Percentiles rank a stretch among this genome's conserved stretches.
Conservation (phyloP, 2,797 vertebrate species). For the Lutjanus campechanus region DNA sequence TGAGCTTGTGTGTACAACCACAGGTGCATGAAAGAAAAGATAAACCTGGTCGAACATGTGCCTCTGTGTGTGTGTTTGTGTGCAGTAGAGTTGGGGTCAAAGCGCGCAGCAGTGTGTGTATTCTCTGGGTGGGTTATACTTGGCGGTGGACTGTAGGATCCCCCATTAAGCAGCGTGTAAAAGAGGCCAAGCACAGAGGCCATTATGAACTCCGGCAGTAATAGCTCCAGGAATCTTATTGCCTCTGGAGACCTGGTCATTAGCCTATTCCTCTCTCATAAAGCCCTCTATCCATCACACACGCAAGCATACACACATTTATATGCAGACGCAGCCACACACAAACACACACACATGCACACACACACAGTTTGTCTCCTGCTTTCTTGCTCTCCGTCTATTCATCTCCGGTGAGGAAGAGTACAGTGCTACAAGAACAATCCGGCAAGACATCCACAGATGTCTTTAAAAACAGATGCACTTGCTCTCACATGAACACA, state of each 20-base stretch:
- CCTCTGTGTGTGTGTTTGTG: conserved; percentile 23
- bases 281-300: conserved; percentile 84
- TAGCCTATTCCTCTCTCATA: conserved; percentile 77
- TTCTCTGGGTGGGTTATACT: conserved; percentile 66
- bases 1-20: conserved; percentile 36
- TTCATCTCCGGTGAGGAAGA: conserved; percentile 49
- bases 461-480: conserved; percentile 67
- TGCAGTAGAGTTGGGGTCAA: conserved; percentile 50
- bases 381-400: conserved; percentile 40
- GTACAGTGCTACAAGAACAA: conserved; percentile 50
- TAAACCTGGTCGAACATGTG: conserved; percentile 48
- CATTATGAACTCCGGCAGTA: conserved; percentile 81
- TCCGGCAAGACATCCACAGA: conserved; percentile 78
- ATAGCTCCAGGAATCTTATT: conserved; percentile 69
- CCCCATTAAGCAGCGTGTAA: conserved; percentile 78
- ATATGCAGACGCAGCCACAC: conserved; percentile 64
- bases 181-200: conserved; percentile 81
- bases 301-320: conserved; percentile 71
- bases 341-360: conserved; percentile 46
- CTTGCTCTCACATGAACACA: conserved; percentile 40
- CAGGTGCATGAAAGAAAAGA: conserved; percentile 68
- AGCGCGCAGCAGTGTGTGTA: conserved; percentile 55
- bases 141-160: conserved; percentile 68
- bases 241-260: conserved; percentile 75
- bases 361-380: conserved; percentile 40